These are phyloP conservation scores for Hypocryptadius cinnamomeus DNA, from an alignment of 2,113 vertebrate genomes.

Conservation along the genomic window DNA sequence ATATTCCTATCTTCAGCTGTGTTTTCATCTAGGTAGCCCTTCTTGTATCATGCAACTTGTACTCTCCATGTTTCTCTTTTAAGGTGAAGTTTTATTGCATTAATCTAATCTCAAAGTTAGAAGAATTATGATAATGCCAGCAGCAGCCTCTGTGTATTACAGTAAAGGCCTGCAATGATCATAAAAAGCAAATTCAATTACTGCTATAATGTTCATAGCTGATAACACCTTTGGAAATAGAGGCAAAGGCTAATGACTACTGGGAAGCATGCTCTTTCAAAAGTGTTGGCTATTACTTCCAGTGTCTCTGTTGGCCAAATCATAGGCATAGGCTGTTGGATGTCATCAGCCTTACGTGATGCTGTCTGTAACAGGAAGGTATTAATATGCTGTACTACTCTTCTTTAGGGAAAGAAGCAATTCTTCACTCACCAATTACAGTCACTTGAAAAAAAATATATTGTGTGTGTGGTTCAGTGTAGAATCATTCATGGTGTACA, in stretches of 20 bases:
- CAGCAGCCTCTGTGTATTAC: neutral
- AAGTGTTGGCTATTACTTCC: neutral
- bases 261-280: neutral
- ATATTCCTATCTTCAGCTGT: neutral
- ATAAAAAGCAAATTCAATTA: constrained; percentile 50
- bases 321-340: neutral
- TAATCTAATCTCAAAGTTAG: constrained; percentile 45
- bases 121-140: constrained; percentile 9
- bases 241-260: neutral
- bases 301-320: neutral
- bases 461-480: neutral
- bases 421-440: neutral
- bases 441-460: neutral
- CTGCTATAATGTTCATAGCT: constrained; percentile 8
- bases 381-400: rapidly evolving
- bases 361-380: neutral
- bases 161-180: constrained; percentile 2
- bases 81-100: constrained; percentile 18
- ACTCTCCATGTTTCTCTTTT: neutral
- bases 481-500: neutral
- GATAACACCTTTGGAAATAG: constrained; percentile 28
- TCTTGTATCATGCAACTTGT: neutral
- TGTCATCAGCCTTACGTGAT: neutral
- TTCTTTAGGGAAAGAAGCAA: neutral
- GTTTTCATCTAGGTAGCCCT: neutral